These are phyloP conservation scores for Caenorhabditis uteleia DNA, from an alignment of 2,888 invertebrate genomes.

Conservation along the genomic window DNA sequence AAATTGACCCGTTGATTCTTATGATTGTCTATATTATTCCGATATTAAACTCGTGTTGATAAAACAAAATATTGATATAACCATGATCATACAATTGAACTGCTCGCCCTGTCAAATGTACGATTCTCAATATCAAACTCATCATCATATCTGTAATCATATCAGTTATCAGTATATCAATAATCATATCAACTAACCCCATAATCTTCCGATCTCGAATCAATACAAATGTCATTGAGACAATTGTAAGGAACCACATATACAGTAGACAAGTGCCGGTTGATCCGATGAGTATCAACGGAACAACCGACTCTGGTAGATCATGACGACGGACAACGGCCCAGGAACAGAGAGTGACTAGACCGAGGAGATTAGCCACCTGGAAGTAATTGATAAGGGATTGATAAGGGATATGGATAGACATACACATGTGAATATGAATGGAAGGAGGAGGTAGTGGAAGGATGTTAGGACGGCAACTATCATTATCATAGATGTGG, in stretches of 20 bases:
- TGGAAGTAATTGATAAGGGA: background rate
- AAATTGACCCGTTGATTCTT: too few relatives aligned
- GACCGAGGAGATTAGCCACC: constrained; percentile 18
- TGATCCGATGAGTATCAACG: constrained; percentile 39
- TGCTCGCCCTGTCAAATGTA: constrained; percentile 37
- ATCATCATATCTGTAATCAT: constrained; percentile 37
- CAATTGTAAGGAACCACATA: constrained; percentile 55
- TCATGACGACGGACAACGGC: constrained; percentile 23
- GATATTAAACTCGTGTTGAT: too few relatives aligned
- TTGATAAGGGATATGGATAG: background rate
- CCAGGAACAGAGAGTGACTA: constrained; percentile 30
- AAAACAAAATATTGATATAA: too few relatives aligned
- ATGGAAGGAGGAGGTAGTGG: constrained; percentile 53
- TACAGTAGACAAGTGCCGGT: constrained; percentile 36
- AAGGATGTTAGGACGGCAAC: constrained; percentile 53
- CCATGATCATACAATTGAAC: constrained; percentile 38
- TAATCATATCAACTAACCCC: constrained; percentile 18
- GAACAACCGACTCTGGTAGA: constrained; percentile 23
- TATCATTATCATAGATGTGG: constrained; percentile 50
- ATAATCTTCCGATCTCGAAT: constrained; percentile 54
- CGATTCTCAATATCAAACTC: constrained; percentile 39
- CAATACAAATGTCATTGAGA: constrained; percentile 55
- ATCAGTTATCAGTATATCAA: background rate
- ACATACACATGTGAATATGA: constrained; percentile 42
- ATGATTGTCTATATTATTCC: too few relatives aligned